Evolutionary conservation across 2,888 invertebrate species (phyloP).

Genomic region (Atherix ibis): DNA sequence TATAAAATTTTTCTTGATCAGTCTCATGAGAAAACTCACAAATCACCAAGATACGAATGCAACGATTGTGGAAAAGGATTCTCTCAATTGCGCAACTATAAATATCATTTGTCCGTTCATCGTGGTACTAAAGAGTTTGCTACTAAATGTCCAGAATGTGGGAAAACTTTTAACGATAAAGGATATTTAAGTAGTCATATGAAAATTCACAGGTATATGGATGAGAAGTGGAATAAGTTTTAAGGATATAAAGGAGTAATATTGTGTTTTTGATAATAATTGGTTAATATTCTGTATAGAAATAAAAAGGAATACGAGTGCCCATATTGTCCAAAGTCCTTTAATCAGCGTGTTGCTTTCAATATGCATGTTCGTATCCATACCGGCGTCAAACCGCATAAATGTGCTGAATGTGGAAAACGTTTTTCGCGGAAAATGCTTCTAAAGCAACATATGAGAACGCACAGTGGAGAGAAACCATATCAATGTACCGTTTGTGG

Average conservation of each 20-base stretch:
- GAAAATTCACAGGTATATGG: slow-evolving; percentile 56
- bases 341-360: slow-evolving; percentile 74
- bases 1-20: slow-evolving; percentile 12
- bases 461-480: slow-evolving; percentile 65
- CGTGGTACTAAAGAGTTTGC: slow-evolving; percentile 71
- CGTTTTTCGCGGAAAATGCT: slow-evolving; percentile 75
- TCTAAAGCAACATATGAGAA: slow-evolving; percentile 65
- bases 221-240: no score
- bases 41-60: slow-evolving; percentile 45
- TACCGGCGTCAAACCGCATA: slow-evolving; percentile 65
- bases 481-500: slow-evolving; percentile 67
- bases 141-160: slow-evolving; percentile 51
- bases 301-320: slow-evolving; percentile 71
- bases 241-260: no score
- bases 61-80: slow-evolving; percentile 65
- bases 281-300: slow-evolving; percentile 32
- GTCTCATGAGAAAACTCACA: slow-evolving; percentile 31
- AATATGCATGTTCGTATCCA: slow-evolving; percentile 77
- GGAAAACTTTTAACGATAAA: slow-evolving; percentile 68
- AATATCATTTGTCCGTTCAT: slow-evolving; percentile 69
- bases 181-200: slow-evolving; percentile 73
- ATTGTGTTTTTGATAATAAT: no score
- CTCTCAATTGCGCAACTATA: slow-evolving; percentile 68
- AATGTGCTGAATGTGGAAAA: slow-evolving; percentile 60
- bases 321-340: slow-evolving; percentile 64